Conservation (phyloP, 2,113 vertebrate genomes). For the Fregata magnificens region DNA sequence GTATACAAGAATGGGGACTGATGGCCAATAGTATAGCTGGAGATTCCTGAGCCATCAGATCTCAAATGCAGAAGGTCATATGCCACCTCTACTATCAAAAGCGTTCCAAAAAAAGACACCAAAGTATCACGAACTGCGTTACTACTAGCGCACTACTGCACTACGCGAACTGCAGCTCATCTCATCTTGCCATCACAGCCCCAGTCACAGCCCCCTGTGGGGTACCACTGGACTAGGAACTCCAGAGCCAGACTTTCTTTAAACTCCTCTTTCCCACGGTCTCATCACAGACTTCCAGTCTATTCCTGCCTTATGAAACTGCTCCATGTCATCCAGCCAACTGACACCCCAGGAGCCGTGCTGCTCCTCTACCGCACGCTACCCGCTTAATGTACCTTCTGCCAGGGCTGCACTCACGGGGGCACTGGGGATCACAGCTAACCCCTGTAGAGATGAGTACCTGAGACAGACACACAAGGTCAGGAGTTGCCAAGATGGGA, state of each 20-base stretch:
- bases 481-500: not conserved
- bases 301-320: not conserved
- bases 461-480: not conserved
- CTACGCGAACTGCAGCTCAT: not conserved
- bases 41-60: constrained; percentile 3
- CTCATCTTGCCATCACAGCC: not conserved
- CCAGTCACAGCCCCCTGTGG: not conserved
- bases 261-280: not conserved
- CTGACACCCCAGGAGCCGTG: not conserved
- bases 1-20: not conserved
- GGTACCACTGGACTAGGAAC: not conserved
- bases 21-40: not conserved
- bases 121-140: not conserved
- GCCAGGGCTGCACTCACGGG: not conserved
- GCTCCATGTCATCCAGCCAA: not conserved
- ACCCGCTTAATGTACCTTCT: not conserved
- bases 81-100: constrained; percentile 30
- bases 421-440: not conserved
- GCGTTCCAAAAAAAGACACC: constrained; percentile 52
- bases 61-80: constrained; percentile 25
- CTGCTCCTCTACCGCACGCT: not conserved
- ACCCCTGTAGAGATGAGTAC: not conserved
- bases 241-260: not conserved
- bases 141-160: not conserved
- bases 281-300: not conserved